A percentile compares a stretch with the other conserved stretches of the same genome.
Conservation (phyloP, 2,113 vertebrate species). For the Oncorhynchus mykiss region DNA sequence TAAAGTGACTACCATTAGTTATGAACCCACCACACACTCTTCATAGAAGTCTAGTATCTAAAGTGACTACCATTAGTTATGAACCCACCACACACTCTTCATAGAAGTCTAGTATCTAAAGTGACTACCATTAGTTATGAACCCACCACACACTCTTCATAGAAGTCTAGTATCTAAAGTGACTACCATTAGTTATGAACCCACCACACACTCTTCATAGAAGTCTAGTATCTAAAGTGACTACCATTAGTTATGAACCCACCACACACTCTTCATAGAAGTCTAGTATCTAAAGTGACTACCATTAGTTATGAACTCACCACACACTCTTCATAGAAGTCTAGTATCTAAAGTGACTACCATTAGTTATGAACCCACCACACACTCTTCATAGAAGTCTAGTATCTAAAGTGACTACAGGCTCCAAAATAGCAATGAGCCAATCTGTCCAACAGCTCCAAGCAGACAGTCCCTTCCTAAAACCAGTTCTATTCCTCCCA, state of each 20-base stretch:
- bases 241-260: background rate
- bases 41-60: background rate
- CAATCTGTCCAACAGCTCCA: background rate
- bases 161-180: background rate
- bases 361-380: background rate
- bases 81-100: no score
- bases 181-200: background rate
- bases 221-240: conserved; percentile 4
- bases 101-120: conserved; percentile 8
- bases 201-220: background rate
- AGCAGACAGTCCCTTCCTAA: background rate
- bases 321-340: background rate
- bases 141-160: background rate
- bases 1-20: conserved; percentile 4
- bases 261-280: background rate
- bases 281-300: background rate
- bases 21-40: no score
- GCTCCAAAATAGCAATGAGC: background rate
- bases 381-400: background rate
- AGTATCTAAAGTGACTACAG: background rate
- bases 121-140: no score
- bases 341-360: background rate
- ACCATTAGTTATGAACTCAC: background rate
- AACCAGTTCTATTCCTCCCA: conserved; percentile 10
- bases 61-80: background rate